These are phyloP conservation scores for Zosterops pallidus DNA, from an alignment of 2,113 vertebrate genomes.

Conservation along the genomic window DNA sequence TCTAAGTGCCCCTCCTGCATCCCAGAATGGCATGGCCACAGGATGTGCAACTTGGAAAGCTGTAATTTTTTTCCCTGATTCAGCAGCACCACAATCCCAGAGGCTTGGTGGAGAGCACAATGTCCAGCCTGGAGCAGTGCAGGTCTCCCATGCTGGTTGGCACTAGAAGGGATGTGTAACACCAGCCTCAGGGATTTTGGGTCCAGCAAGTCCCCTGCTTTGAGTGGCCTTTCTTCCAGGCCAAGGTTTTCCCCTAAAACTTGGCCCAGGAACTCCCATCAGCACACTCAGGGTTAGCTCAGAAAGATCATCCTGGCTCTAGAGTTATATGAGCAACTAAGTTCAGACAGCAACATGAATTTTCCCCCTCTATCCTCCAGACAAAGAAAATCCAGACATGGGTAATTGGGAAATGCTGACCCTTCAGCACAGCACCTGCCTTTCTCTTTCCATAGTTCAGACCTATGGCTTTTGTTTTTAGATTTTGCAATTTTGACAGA, in stretches of 20 bases:
- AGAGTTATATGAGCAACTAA: not conserved
- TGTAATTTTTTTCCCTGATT: not conserved
- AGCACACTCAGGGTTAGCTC: fast-evolving
- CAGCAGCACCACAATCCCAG: not conserved
- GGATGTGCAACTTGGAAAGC: not conserved
- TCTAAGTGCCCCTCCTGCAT: not conserved
- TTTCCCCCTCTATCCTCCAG: not conserved
- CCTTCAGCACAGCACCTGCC: not conserved
- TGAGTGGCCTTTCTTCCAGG: not conserved
- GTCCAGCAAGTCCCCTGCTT: not conserved
- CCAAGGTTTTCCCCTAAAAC: not conserved
- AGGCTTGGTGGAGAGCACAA: fast-evolving
- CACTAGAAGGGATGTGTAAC: not conserved
- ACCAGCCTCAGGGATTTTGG: fast-evolving
- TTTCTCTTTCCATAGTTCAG: not conserved
- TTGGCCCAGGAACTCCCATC: not conserved
- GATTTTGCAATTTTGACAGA: not conserved
- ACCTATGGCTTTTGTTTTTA: not conserved
- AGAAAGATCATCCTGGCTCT: not conserved
- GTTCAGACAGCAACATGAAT: not conserved
- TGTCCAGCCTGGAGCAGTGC: fast-evolving
- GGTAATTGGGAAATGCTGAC: not conserved
- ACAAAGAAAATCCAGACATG: not conserved
- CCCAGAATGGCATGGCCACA: not conserved
- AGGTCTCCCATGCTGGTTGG: fast-evolving